A percentile compares a stretch with the other conserved stretches of the same genome.
Evolutionary conservation across 2,888 invertebrate species (phyloP).

Genomic region (Caenorhabditis drosophilae): DNA sequence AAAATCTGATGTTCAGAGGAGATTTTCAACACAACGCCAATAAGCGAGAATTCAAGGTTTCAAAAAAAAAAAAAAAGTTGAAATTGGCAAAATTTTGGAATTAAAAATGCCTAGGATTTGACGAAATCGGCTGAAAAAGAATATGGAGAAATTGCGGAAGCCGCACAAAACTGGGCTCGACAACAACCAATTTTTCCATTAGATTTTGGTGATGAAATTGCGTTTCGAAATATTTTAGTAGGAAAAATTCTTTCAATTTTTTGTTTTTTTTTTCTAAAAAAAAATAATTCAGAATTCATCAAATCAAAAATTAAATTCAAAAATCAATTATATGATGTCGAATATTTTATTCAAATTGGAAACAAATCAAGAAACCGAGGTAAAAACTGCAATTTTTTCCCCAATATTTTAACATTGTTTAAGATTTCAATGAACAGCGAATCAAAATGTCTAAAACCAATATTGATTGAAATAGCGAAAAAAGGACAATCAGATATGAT

Average conservation of each 20-base stretch:
- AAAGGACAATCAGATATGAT: background rate
- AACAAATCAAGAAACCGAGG: background rate
- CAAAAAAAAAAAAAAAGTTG: background rate
- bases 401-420: background rate
- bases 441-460: background rate
- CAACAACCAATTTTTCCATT: slow-evolving; percentile 13
- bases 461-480: background rate
- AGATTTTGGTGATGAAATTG: slow-evolving; percentile 1
- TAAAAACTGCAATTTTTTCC: background rate
- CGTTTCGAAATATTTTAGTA: background rate
- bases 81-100: slow-evolving; percentile 18
- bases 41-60: slow-evolving; percentile 23
- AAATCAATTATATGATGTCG: background rate
- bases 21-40: slow-evolving; percentile 9
- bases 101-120: too few relatives aligned
- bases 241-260: background rate
- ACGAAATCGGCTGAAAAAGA: slow-evolving; percentile 5
- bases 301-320: background rate
- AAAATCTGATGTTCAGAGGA: slow-evolving; percentile 23
- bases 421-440: background rate
- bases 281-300: background rate
- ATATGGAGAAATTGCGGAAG: slow-evolving; percentile 18
- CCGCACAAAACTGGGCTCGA: slow-evolving; percentile 16
- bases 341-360: slow-evolving; percentile 2
- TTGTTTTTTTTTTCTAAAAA: background rate